A percentile compares a stretch with the other conserved stretches of the same genome.
Evolutionary conservation across 2,888 invertebrate genomes (phyloP).

Genomic region (Cyaniris semiargus): DNA sequence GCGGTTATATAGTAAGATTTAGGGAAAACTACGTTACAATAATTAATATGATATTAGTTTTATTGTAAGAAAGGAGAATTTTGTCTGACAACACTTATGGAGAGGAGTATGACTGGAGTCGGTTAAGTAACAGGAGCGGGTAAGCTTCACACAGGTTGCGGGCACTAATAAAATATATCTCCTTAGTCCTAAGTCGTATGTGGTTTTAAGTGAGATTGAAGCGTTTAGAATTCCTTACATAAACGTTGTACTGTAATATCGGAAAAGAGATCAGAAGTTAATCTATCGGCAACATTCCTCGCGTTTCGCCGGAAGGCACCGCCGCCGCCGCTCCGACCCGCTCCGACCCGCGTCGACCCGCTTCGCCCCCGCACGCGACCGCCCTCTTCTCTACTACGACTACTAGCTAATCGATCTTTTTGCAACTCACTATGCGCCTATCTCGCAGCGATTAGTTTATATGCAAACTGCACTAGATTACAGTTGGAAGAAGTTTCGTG

Average conservation of each 20-base stretch:
- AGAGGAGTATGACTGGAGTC: neutral
- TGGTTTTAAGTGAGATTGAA: constrained; percentile 74
- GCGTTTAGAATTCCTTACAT: constrained; percentile 77
- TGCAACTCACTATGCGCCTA: constrained; percentile 51
- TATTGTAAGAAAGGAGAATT: neutral
- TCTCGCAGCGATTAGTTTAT: constrained; percentile 39
- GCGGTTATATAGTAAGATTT: too few species aligned
- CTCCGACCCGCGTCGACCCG: constrained; percentile 43
- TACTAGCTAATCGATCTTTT: constrained; percentile 67
- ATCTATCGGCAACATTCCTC: constrained; percentile 80
- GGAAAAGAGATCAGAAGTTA: constrained; percentile 81
- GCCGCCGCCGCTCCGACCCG: constrained; percentile 49
- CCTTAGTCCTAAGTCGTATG: constrained; percentile 60
- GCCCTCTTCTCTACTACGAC: constrained; percentile 50
- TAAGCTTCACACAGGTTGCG: constrained; percentile 7
- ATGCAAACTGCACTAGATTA: constrained; percentile 37
- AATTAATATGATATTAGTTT: neutral
- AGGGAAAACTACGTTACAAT: too few species aligned
- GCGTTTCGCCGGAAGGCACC: constrained; percentile 78
- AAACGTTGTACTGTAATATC: constrained; percentile 76
- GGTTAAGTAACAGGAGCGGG: neutral
- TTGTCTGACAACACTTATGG: neutral
- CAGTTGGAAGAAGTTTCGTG: constrained; percentile 35
- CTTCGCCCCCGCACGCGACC: constrained; percentile 66
- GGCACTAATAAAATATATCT: constrained; percentile 52